These are phyloP conservation scores for Botrylloides violaceus DNA, from an alignment of 23 tunicate species.

Conservation along the genomic window DNA sequence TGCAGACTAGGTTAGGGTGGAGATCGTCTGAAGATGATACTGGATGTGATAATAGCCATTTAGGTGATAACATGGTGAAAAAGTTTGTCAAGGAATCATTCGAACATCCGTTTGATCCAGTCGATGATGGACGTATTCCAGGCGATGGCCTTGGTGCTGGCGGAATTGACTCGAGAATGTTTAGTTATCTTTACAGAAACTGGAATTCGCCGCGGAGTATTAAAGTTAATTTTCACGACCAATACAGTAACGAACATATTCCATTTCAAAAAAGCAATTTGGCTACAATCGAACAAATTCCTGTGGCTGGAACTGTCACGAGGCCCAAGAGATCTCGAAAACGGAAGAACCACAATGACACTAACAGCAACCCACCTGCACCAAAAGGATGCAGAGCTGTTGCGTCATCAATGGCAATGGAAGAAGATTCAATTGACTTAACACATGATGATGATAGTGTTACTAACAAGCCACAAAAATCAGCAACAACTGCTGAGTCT, in stretches of 20 bases:
- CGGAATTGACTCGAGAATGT: conserved; percentile 82
- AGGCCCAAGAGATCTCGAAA: neutral
- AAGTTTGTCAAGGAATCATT: neutral
- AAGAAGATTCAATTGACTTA: neutral
- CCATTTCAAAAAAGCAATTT: neutral
- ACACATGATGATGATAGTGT: neutral
- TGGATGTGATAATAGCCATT: neutral
- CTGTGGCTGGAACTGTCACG: neutral
- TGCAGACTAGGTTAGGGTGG: conserved; percentile 53
- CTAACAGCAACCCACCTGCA: neutral
- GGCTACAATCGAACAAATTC: neutral
- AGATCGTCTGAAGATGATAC: neutral
- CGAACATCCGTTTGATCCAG: neutral
- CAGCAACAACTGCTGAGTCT: neutral
- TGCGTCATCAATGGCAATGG: neutral
- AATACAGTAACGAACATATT: neutral
- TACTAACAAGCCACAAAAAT: neutral
- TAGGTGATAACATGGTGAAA: neutral
- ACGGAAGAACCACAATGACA: neutral
- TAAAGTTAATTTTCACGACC: neutral
- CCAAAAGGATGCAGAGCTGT: neutral
- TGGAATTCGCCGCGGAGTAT: conserved; percentile 28
- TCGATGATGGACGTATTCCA: conserved; percentile 59
- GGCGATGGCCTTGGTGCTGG: conserved; percentile 85
- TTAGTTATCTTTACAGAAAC: conserved; percentile 65